Evolutionary conservation across 2,113 vertebrate genomes (phyloP), one percentile per base, ranked within the genome.

Genomic region (Orthonyx spaldingii): DNA sequence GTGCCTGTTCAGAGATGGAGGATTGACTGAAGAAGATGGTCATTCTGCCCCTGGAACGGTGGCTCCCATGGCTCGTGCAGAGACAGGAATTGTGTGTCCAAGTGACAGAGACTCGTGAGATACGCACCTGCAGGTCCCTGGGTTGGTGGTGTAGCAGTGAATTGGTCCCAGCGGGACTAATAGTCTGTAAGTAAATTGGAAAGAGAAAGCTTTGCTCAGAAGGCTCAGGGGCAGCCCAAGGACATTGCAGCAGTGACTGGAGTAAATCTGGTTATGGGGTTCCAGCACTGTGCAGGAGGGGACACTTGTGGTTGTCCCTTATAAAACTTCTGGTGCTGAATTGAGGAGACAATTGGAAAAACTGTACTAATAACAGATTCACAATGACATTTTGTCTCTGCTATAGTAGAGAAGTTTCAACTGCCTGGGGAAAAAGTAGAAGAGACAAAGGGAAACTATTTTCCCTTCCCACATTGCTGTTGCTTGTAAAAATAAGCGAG

Each of bases 111-210:
- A 46, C 56, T 28, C 5, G 10, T 7, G 64, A 47, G 75, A 49
- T 9, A 33, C 1, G 9, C 42, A 33, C 39, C 42, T 60, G 50
- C 57, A 57, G 71, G 17, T 71, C 52, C 86, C 64, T 81, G 85
- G 63, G 47, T 16, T 95, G 63, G 39, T 88, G 82, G 11, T 88
- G 47, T 81, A 86, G 68, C 76, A 50, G 32, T 71, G 93, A 96
- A 96, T 95, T 96, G 76, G 90, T 94, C 93, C 83, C 96, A 77
- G 76, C 57, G 94, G 83, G 94, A 91, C 85, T 71, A 94, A 95
- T 96, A 86, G 78, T 96, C 88, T 86, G 12, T 16, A 37, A 55
- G 20, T 63, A 80, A 74, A 47, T 71, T 90, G 82, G 39, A 88
- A 86, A 56, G 64, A 84, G 71, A 90, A 86, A 64, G 60, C 19